A percentile compares a stretch with the other conserved stretches of the same genome.
phyloP scores from a whole-genome alignment of 1,140 invertebrate genomes.

The Diabrotica virgifera region DNA sequence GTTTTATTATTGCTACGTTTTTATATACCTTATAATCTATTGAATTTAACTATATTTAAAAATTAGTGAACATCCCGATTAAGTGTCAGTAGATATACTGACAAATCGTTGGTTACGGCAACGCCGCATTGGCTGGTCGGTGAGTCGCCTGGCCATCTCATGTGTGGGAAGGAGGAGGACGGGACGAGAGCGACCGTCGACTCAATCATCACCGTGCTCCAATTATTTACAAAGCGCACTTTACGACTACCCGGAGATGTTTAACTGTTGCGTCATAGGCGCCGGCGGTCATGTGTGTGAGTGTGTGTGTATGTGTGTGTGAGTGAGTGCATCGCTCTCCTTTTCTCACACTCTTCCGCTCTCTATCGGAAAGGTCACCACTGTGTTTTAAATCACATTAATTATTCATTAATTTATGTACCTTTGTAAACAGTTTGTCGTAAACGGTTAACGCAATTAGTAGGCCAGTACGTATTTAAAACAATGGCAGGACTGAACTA shows the following conservation, averaged over 20 bases:
- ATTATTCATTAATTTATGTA: conserved; percentile 1
- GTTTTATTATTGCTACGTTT: too few species aligned
- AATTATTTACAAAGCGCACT: conserved; percentile 36
- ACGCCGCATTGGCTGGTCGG: conserved; percentile 4
- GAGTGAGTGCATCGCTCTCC: not conserved
- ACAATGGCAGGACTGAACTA: too few species aligned
- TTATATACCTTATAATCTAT: too few species aligned
- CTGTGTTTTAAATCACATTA: not conserved
- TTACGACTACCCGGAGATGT: conserved; percentile 31
- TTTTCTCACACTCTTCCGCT: conserved; percentile 1
- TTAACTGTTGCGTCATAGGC: conserved; percentile 33
- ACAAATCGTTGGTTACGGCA: too few species aligned
- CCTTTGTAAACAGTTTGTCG: not conserved
- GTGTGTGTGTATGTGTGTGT: conserved; percentile 7
- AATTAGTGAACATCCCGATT: too few species aligned
- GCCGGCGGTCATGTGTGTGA: conserved; percentile 7
- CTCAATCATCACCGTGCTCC: conserved; percentile 36
- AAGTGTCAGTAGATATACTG: too few species aligned
- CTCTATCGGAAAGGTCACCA: conserved; percentile 3
- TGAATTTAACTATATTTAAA: too few species aligned
- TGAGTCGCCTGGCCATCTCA: not conserved
- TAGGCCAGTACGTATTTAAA: not conserved
- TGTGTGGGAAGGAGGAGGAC: not conserved
- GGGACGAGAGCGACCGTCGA: conserved; percentile 5
- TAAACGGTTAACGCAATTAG: not conserved